Conservation (phyloP, 1,140 invertebrate genomes). For the Drosophila sp. region DNA sequence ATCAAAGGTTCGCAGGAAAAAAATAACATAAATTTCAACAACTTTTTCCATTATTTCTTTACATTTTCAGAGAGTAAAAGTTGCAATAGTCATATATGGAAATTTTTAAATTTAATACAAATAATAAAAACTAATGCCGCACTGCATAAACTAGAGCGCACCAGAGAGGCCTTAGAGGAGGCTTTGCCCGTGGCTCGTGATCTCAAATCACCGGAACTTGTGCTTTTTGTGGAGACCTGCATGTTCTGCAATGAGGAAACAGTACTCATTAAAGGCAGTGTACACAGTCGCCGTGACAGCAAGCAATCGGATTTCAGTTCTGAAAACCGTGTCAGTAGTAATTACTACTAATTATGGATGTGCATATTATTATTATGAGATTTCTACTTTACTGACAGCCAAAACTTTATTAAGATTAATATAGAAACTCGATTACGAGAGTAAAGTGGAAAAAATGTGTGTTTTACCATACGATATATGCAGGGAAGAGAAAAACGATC, state of each 20-base stretch:
- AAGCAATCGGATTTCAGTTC: not conserved
- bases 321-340: slow-evolving; percentile 1
- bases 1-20: slow-evolving; percentile 49
- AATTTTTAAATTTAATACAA: slow-evolving; percentile 55
- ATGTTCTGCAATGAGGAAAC: slow-evolving; percentile 45
- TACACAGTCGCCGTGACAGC: slow-evolving; percentile 21
- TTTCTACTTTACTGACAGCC: not conserved
- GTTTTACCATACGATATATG: too few species aligned
- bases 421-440: not conserved
- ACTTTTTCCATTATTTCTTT: not conserved
- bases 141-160: slow-evolving; percentile 71
- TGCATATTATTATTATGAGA: not conserved
- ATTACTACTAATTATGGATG: not conserved
- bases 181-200: slow-evolving; percentile 39
- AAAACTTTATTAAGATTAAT: not conserved
- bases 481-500: too few species aligned
- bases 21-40: not conserved
- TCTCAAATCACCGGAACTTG: slow-evolving; percentile 25
- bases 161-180: slow-evolving; percentile 58
- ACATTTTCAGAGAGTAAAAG: slow-evolving; percentile 37
- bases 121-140: slow-evolving; percentile 67
- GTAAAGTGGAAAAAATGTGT: not conserved
- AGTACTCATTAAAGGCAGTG: slow-evolving; percentile 16
- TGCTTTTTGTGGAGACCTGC: slow-evolving; percentile 50
- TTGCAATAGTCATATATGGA: slow-evolving; percentile 65